Evolutionary conservation across 2,113 vertebrate genomes (phyloP), one percentile per base, ranked within the genome.

Genomic region (Pao palembangensis): DNA sequence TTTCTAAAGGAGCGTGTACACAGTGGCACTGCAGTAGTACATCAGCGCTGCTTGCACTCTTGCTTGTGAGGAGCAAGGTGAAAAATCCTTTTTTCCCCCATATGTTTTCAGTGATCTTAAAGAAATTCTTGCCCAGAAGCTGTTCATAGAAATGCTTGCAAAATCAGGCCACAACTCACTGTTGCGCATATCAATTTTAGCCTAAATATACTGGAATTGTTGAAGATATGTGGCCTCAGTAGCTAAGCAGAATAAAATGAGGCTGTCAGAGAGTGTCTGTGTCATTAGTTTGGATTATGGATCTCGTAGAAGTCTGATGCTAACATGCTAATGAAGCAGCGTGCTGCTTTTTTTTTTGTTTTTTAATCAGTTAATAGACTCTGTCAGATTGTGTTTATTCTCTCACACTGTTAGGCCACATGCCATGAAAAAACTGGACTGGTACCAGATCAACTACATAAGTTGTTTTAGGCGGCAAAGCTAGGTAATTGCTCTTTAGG

Each of bases 1-100:
- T 85, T 78, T 85, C 65, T 74, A 70, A 75, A 46, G 12, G 38
- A 10, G 20, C 67, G 64, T 71, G 76, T 75, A 78, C 73, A 69
- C 70, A 58, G 61, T 66, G 71, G 76, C 63, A 56, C 44, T 71
- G 53, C 51, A 76, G 78, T 31, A 55, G 63, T 64, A 67, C 69
- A 71, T 75, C 66, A 42, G 55, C 73, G 51, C 25, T 8, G 59
- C 46, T 55, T 58, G 34, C 70, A 6, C 19, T 77, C 48, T 55
- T 41, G 49, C 58, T 59, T 51, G 49, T 2, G 46, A 77, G 59
- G 70, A 65, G 71, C 16, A 8, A 14, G 51, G 54, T 49, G 44
- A 66, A 65, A 76, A 79, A 61, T 17, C 4, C 54, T 56, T 60
- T 67, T 74, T 61, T 38, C 51, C 38, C 66, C 66, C 48, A 28